Base-by-base conservation (phyloP, 1,140 invertebrate species). In the Heterodera schachtii region DNA sequence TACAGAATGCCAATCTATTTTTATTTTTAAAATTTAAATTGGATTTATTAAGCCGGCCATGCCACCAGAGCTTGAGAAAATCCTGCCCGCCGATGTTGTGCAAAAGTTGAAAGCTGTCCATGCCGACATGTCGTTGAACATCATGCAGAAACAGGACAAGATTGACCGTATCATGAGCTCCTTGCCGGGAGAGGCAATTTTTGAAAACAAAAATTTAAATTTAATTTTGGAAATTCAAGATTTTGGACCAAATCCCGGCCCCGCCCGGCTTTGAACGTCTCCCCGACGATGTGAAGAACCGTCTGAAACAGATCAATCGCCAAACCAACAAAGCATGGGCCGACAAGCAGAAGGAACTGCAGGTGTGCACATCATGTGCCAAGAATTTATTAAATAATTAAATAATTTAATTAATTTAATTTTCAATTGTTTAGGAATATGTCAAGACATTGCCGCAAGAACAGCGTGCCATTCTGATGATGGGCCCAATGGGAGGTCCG, bases 241-340 rank as follows among this genome's bases (percentile, higher is more conserved):
- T 87, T 73, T 75, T 85, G 41, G 86, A 87, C 77, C 85, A 86
- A 77, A 87, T 86, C 44, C 85, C 85, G 3, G 75, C 86, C 11
- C 85, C 85, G n/a, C 85, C 85, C 16, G 85, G 85, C 41, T 86
- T 86, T 67, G 78, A 87, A 5, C 81, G 86, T 31, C 47, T 85
- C 2, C 84, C 84, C 0, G 85, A 81, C 13, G 66, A 84, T 43
- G 84, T 86, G 13, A 85, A 81, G 41, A 47, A 74, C 21, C 44
- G 82, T 16, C 73, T 86, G 19, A 86, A 86, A 74, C 21, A 66
- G 13, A 86, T 86, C 47, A 87, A 86, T 66, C 83, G 86, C 31
- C 82, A 79, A 41, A 80, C 57, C 13, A 81, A 84, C n/a, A 73
- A 88, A 46, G 60, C 84, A 8, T 86, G 85, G 85, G 76, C 85